Evolutionary conservation across 1,140 invertebrate genomes (phyloP), one percentile per base, ranked within the genome.

Genomic region (Diabrotica undecimpunctata): DNA sequence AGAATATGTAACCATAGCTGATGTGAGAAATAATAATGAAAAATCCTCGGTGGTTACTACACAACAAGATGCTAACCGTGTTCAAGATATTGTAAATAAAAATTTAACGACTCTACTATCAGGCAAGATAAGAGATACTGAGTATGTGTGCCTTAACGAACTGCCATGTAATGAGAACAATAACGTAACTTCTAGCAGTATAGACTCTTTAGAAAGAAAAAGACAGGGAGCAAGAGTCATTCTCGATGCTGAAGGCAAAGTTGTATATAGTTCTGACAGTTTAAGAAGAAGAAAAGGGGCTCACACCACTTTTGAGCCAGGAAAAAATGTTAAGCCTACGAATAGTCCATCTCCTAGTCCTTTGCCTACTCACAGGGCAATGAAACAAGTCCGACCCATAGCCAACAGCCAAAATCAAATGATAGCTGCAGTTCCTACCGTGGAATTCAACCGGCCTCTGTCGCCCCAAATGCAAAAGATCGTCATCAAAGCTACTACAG

Each of bases 201-300:
- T 61, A 79, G 74, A 78, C 62, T 83, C 83, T 1, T 66, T 84
- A 38, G 83, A 84, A 57, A 53, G 75, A n/a, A 74, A 72, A 63
- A 81, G 84, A 59, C 87, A 86, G 74, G 90, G 91, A 14, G 91
- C 91, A 7, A 85, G 91, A 73, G 93, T 95, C 0, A 93, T 89
- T 10, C 78, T 95, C 38, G 91, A 95, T 78, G 89, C 93, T 1
- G 90, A 94, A 72, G 94, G 93, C 11, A 92, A 92, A 83, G 91
- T 95, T 54, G 89, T 96, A 52, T 96, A 92, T 77, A 90, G 90
- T 62, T 95, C 93, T 0, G 93, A 95, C 71, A 95, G 92, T 75
- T 79, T 95, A 61, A 88, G 87, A 75, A 83, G 91, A 73, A 84
- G 89, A 74, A 91, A 93, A 82, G 87, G 89, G 57, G 85, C 90